Percentiles rank a stretch among this genome's conserved stretches.
Conservation (phyloP, 2,113 vertebrate genomes). For the Anolis carolinensis region DNA sequence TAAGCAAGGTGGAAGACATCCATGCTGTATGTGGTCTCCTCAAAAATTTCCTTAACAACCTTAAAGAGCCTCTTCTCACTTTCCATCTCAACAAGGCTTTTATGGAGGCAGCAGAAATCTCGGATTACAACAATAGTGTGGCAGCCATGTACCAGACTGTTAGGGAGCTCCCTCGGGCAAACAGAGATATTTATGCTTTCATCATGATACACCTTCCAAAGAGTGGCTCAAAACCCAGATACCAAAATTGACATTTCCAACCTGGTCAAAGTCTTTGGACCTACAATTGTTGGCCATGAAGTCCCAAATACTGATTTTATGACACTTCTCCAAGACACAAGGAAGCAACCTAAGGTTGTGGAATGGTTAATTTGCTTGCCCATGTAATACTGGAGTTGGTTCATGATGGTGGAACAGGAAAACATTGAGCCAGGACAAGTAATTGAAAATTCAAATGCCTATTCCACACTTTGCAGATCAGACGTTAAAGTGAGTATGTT, state of each 20-base stretch:
- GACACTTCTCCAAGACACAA: conserved; percentile 93
- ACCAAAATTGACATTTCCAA: conserved; percentile 91
- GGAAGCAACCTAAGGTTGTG: conserved; percentile 92
- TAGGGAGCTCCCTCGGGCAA: conserved; percentile 88
- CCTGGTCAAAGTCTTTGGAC: conserved; percentile 91
- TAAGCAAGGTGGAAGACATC: conserved; percentile 95
- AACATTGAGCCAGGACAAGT: conserved; percentile 80
- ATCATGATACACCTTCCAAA: conserved; percentile 92
- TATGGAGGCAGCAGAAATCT: conserved; percentile 95
- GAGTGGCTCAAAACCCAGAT: conserved; percentile 88
- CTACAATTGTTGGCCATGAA: conserved; percentile 90
- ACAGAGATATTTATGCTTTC: conserved; percentile 94
- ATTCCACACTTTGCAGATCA: conserved; percentile 87
- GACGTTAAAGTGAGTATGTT: conserved; percentile 92
- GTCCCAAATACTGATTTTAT: conserved; percentile 90
- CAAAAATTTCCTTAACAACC: conserved; percentile 94
- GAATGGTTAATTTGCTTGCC: conserved; percentile 88
- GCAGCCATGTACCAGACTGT: conserved; percentile 92
- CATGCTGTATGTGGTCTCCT: conserved; percentile 90
- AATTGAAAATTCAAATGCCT: conserved; percentile 90
- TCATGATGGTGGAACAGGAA: conserved; percentile 85
- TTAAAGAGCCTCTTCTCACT: conserved; percentile 94
- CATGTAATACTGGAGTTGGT: conserved; percentile 87
- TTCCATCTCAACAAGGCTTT: conserved; percentile 89
- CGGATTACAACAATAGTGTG: conserved; percentile 91